Conservation (phyloP, 2,113 vertebrate genomes). For the Saguinus midas region DNA sequence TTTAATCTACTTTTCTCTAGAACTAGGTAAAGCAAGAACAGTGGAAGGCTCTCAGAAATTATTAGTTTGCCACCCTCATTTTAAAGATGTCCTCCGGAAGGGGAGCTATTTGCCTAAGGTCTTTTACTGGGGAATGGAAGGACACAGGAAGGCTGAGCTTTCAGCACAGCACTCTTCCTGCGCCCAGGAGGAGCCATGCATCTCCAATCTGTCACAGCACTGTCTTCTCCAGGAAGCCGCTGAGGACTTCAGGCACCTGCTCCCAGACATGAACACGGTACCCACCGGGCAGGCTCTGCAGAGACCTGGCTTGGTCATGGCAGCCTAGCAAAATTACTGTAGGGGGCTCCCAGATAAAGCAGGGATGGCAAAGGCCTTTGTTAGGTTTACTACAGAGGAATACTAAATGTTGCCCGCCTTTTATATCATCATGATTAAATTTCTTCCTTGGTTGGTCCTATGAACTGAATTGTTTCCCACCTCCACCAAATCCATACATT, state of each 20-base stretch:
- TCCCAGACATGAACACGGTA: background rate
- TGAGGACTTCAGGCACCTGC: background rate
- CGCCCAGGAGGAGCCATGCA: accelerated
- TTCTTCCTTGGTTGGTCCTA: background rate
- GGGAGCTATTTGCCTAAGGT: background rate
- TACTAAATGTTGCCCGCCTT: background rate
- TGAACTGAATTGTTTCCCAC: background rate
- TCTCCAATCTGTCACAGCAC: background rate
- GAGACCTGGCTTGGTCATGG: background rate
- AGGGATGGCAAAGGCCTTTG: background rate
- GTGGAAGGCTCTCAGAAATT: background rate
- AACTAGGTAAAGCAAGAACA: background rate
- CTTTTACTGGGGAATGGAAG: background rate
- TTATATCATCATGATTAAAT: background rate
- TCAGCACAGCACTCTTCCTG: background rate
- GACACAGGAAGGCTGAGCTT: background rate
- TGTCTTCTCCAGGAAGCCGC: background rate
- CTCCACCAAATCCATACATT: background rate
- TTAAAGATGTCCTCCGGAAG: background rate
- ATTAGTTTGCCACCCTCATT: background rate
- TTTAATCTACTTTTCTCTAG: background rate
- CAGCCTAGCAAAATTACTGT: background rate
- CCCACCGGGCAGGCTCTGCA: background rate
- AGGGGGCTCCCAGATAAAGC: background rate
- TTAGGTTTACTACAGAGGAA: background rate